These are phyloP conservation scores for Ambastaia sidthimunki DNA, from an alignment of 2,797 vertebrate species.

Conservation along the genomic window DNA sequence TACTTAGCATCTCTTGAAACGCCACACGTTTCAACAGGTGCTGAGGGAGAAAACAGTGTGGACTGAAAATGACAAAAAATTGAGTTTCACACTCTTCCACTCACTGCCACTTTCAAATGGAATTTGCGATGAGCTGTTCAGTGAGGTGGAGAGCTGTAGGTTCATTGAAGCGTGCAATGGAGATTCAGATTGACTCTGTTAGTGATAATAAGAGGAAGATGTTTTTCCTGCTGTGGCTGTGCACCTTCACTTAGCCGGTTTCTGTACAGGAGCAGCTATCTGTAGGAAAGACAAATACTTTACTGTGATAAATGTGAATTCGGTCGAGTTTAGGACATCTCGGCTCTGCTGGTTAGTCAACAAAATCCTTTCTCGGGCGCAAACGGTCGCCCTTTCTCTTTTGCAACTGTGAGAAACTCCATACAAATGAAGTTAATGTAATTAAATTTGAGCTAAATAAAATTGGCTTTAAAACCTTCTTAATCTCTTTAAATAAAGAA, in stretches of 20 bases:
- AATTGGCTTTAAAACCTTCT: slow-evolving; percentile 22
- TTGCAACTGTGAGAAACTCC: slow-evolving; percentile 2
- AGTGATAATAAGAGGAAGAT: slow-evolving; percentile 34
- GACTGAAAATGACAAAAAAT: slow-evolving; percentile 15
- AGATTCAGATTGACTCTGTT: slow-evolving; percentile 33
- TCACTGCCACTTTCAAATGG: slow-evolving; percentile 19
- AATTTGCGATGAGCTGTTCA: neutral
- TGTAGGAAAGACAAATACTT: slow-evolving; percentile 34
- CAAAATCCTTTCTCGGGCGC: slow-evolving; percentile 27
- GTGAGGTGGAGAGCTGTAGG: slow-evolving; percentile 9
- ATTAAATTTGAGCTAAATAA: slow-evolving; percentile 31
- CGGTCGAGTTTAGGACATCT: slow-evolving; percentile 33
- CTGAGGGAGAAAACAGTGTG: neutral
- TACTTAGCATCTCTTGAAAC: slow-evolving; percentile 26
- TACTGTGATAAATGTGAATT: slow-evolving; percentile 24
- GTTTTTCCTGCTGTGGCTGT: slow-evolving; percentile 28
- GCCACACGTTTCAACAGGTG: slow-evolving; percentile 15
- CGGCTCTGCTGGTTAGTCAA: slow-evolving; percentile 23
- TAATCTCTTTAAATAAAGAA: slow-evolving; percentile 3
- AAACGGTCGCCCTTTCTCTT: slow-evolving; percentile 14
- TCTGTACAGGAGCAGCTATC: slow-evolving; percentile 21
- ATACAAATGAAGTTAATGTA: slow-evolving; percentile 38
- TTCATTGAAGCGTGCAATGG: slow-evolving; percentile 21
- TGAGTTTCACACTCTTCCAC: slow-evolving; percentile 14
- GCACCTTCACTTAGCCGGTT: slow-evolving; percentile 25